These are phyloP conservation scores for Acridotheres tristis DNA, from an alignment of 2,797 vertebrate genomes.

Conservation along the genomic window DNA sequence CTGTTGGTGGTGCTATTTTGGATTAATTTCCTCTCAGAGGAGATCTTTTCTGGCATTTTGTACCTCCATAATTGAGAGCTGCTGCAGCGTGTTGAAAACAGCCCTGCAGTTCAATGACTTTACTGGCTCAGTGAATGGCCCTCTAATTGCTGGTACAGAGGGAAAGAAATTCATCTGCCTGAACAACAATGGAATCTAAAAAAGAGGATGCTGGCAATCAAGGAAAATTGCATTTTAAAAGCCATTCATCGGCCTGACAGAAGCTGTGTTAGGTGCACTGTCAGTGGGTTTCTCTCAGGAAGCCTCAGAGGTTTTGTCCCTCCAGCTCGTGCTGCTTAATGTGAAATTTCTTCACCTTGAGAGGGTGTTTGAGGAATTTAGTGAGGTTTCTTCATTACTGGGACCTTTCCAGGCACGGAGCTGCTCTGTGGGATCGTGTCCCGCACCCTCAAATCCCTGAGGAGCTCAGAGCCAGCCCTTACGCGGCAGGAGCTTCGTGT, in stretches of 20 bases:
- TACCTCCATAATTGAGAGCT: accelerated
- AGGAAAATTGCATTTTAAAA: not conserved
- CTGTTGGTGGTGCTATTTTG: accelerated
- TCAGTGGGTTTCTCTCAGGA: not conserved
- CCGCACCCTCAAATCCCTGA: accelerated
- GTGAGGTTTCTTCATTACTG: accelerated
- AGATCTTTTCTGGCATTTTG: not conserved
- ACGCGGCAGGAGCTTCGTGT: not conserved
- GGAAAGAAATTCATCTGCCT: not conserved
- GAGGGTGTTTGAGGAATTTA: not conserved
- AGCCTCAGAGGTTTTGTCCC: not conserved
- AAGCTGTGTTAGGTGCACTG: not conserved
- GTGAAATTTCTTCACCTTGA: accelerated
- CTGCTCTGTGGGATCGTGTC: too few species aligned
- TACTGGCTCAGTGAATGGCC: accelerated
- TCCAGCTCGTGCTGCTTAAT: not conserved
- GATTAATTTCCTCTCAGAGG: not conserved
- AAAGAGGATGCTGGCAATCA: accelerated
- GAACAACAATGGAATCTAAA: accelerated
- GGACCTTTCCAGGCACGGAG: not conserved
- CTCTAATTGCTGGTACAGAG: not conserved
- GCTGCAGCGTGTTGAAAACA: accelerated
- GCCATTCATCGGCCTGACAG: accelerated
- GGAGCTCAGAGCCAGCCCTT: not conserved
- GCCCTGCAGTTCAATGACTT: not conserved